Evolutionary conservation across 2,888 invertebrate species (phyloP), one percentile per base, ranked within the genome.

Genomic region (Ptilodon capucinus): DNA sequence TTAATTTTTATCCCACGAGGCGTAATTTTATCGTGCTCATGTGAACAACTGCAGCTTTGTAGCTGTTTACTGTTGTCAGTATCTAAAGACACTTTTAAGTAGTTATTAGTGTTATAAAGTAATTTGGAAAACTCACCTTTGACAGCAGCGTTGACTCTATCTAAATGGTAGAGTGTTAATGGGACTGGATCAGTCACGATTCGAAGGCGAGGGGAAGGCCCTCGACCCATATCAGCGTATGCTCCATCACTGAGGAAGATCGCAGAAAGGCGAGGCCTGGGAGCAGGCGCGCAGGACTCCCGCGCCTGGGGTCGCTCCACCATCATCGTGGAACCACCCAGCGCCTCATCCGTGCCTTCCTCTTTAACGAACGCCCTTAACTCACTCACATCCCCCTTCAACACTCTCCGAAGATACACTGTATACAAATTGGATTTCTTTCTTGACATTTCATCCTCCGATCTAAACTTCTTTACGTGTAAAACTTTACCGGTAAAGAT

Each of bases 401-500:
- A 76, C 47, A 91, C 78, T 42, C 91, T 78, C 32, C 91, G 79
- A 69, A 91, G 74, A 68, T 86, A 83, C 69, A 91, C 84, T 58
- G 79, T 81, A 56, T 90, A 91, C 57, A 91, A 73, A 76, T 90
- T 89, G 25, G 87, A 86, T 57, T 83, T 79, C 60, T 79, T 86
- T 35, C 71, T 74, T 28, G 67, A 65, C 32, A 58, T 54, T 41
- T 71, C 78, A 42, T 79, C 79, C 7, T 74, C 71, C 21, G 83
- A 74, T 57, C 79, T 82, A 60, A 83, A 79, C 64, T 87, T 89
- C 60, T 81, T 88, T 54, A 90, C 84, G 60, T 76, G 87, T 64
- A 91, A 68, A 67, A 91, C 91, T 84, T 91, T 91, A 28, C 82
- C 91, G 18, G 91, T 91, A 77, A 91, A 91, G 73, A 91, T 91